These are phyloP conservation scores for Cerceris rybyensis DNA, from an alignment of 2,888 invertebrate species.

Conservation along the genomic window DNA sequence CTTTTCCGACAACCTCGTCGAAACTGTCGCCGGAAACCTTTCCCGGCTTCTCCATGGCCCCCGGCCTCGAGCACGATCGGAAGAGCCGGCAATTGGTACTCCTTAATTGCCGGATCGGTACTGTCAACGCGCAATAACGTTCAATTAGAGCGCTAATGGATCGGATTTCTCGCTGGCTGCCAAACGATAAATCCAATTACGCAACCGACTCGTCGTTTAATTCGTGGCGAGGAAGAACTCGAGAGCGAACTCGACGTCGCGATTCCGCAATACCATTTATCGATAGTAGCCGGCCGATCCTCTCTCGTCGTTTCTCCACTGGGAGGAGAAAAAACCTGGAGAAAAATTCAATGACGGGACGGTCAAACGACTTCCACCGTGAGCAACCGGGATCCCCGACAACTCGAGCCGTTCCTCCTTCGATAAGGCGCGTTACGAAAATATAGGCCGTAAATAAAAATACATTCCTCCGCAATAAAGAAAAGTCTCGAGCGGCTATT, in stretches of 20 bases:
- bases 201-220: constrained; percentile 71
- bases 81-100: constrained; percentile 52
- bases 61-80: constrained; percentile 5
- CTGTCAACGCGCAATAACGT: constrained; percentile 74
- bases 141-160: constrained; percentile 77
- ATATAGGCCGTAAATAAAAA: background rate
- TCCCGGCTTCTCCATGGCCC: background rate
- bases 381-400: background rate
- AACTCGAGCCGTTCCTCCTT: constrained; percentile 11
- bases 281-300: constrained; percentile 50
- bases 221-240: constrained; percentile 61
- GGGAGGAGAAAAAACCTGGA: too few relatives aligned
- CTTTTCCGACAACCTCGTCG: background rate
- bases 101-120: constrained; percentile 70
- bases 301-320: constrained; percentile 25
- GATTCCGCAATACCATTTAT: constrained; percentile 56
- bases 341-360: too few relatives aligned
- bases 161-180: constrained; percentile 65
- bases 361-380: background rate
- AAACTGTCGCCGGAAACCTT: background rate
- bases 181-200: constrained; percentile 72
- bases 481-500: background rate
- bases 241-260: background rate
- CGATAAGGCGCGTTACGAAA: constrained; percentile 18
- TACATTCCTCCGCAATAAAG: background rate